phyloP scores from a whole-genome alignment of 2,888 invertebrate species.

The Hemaris fuciformis region DNA sequence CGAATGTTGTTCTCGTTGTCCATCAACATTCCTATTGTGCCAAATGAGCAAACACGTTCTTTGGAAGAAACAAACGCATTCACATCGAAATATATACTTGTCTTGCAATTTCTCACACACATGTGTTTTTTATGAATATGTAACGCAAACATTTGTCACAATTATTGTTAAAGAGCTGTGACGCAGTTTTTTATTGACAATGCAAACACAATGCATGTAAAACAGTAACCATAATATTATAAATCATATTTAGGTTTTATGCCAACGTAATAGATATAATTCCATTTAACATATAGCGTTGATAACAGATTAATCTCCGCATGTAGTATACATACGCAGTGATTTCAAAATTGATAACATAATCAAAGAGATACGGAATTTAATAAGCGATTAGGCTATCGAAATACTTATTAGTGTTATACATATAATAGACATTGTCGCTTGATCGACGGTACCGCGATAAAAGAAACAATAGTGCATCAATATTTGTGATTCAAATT shows the following conservation, averaged over 20 bases:
- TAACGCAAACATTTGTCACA: not conserved
- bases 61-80: constrained; percentile 62
- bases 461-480: not conserved
- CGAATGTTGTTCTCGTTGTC: constrained; percentile 57
- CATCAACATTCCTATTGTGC: constrained; percentile 70
- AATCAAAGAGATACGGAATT: not conserved
- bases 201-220: not conserved
- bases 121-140: not conserved
- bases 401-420: not conserved
- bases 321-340: not conserved
- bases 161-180: not conserved
- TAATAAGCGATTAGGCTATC: not conserved
- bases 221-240: not conserved
- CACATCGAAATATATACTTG: constrained; percentile 60
- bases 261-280: not conserved
- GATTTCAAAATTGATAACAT: not conserved
- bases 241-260: not conserved
- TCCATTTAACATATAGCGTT: not conserved
- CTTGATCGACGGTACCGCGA: not conserved
- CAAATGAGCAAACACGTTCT: constrained; percentile 50
- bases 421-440: not conserved
- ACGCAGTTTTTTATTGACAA: not conserved
- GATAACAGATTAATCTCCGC: not conserved
- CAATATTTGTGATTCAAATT: not conserved
- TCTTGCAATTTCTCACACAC: constrained; percentile 49